Evolutionary conservation across 2,888 invertebrate species (phyloP).

Genomic region (Aleiodes alternator): DNA sequence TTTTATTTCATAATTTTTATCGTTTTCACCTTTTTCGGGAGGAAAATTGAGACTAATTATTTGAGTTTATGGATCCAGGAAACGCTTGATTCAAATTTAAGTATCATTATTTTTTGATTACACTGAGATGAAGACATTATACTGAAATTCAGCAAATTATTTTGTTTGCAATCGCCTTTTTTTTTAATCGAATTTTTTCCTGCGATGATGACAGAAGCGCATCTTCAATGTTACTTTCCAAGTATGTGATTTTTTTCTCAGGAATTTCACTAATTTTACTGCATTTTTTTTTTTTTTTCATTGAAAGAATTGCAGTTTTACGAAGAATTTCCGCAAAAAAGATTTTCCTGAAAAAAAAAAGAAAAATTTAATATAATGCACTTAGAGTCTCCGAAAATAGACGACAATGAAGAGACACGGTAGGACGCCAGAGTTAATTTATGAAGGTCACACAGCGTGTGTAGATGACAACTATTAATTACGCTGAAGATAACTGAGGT

Average conservation of each 20-base stretch:
- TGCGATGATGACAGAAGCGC: too few species aligned
- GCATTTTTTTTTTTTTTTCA: too few species aligned
- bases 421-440: constrained; percentile 59
- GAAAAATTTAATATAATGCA: background rate
- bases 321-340: background rate
- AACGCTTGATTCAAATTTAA: background rate
- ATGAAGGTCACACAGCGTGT: constrained; percentile 61
- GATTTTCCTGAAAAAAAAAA: background rate
- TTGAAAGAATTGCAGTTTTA: too few species aligned
- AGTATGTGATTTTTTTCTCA: too few species aligned
- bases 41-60: constrained; percentile 17
- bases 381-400: constrained; percentile 28
- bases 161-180: background rate
- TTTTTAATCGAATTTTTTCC: constrained; percentile 5
- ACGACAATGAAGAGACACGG: constrained; percentile 22
- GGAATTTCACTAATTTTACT: too few species aligned
- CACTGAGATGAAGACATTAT: constrained; percentile 21
- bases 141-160: background rate
- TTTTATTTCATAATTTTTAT: background rate
- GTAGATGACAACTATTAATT: constrained; percentile 67
- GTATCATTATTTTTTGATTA: constrained; percentile 24
- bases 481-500: constrained; percentile 46
- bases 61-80: background rate
- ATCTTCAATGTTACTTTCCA: too few species aligned
- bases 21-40: too few species aligned